phyloP scores from a whole-genome alignment of 1,140 invertebrate genomes.

The Pogonomyrmex californicus region DNA sequence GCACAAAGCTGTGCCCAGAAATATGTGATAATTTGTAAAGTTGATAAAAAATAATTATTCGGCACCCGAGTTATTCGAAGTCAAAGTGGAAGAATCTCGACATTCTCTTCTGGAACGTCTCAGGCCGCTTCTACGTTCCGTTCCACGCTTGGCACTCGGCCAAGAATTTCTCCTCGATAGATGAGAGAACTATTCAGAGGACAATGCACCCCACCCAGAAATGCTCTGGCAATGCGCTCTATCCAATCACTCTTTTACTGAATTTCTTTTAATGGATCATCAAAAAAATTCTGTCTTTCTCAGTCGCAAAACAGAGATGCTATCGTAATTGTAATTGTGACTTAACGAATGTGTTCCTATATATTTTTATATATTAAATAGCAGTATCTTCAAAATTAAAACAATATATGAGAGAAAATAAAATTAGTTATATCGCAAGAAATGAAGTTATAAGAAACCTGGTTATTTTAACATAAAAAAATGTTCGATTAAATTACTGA shows the following conservation, averaged over 20 bases:
- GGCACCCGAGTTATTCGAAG: conserved; percentile 12
- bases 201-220: conserved; percentile 68
- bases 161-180: conserved; percentile 68
- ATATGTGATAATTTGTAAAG: not conserved
- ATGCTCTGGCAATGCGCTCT: conserved; percentile 25
- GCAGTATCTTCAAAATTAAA: not conserved
- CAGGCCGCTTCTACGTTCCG: conserved; percentile 62
- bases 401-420: not conserved
- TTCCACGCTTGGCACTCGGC: conserved; percentile 62
- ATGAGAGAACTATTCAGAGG: conserved; percentile 60
- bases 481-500: not conserved
- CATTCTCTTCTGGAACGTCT: conserved; percentile 42
- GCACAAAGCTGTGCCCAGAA: not conserved
- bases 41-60: not conserved
- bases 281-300: conserved; percentile 7
- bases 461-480: not conserved
- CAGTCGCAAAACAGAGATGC: not conserved
- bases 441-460: not conserved
- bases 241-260: not conserved
- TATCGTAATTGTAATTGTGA: not conserved
- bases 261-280: conserved; percentile 63
- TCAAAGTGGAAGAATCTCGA: conserved; percentile 37
- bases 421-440: not conserved
- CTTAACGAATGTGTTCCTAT: not conserved
- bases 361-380: not conserved